A percentile compares a stretch with the other conserved stretches of the same genome.
Evolutionary conservation across 2,888 invertebrate species (phyloP).

Genomic region (Tetheella fluctuosa): DNA sequence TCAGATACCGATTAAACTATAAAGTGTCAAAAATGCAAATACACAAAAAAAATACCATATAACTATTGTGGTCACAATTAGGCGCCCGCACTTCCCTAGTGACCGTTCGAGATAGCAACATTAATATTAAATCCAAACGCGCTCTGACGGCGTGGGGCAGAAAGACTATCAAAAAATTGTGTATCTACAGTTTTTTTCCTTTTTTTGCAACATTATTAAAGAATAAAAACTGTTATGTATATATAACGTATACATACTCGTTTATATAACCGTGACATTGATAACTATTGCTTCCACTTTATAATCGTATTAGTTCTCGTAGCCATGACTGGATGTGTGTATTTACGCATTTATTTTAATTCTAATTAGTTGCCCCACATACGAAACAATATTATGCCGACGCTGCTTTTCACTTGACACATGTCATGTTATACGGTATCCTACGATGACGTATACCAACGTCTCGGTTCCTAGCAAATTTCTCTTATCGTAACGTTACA

Average conservation of each 20-base stretch:
- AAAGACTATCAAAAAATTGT: neutral
- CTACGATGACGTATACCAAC: neutral
- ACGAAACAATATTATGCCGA: neutral
- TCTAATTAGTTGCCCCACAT: neutral
- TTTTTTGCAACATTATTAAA: neutral
- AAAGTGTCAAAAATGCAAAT: no score
- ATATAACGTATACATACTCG: slow-evolving; percentile 2
- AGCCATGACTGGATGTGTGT: neutral
- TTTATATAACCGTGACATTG: slow-evolving; percentile 3
- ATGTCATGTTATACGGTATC: neutral
- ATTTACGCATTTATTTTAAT: slow-evolving; percentile 3
- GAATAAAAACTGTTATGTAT: neutral
- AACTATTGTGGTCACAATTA: no score
- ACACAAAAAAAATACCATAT: no score
- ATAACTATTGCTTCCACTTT: neutral
- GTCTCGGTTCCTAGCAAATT: neutral
- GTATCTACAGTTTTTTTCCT: no score
- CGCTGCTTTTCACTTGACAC: neutral
- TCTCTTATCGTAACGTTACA: neutral
- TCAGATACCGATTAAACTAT: no score
- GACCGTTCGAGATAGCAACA: no score
- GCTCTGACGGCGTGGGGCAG: no score
- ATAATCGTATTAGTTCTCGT: neutral
- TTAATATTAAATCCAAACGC: no score
- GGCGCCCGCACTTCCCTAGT: no score